Evolutionary conservation across 2,888 invertebrate genomes (phyloP), one percentile per base, ranked within the genome.

Genomic region (Morpho helenor): DNA sequence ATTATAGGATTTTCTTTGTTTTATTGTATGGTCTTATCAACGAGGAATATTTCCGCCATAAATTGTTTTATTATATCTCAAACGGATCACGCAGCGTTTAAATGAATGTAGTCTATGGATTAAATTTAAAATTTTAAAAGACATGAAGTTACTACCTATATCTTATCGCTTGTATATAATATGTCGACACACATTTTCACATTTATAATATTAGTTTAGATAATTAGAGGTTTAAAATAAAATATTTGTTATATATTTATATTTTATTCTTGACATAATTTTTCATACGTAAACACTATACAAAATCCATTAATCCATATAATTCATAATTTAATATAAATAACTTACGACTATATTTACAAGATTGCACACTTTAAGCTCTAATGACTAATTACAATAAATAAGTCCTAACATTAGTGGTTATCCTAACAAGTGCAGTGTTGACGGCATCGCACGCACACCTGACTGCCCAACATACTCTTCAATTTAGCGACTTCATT

Each of bases 401-500:
- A 52, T 52, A 54, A 44, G 45, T 39, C n/a, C 52, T 50, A 47
- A 47, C 41, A 46, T 9, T 16, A 50, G n/a, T n/a, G n/a, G n/a
- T 46, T 44, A 50, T 10, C 40, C 52, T 65, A 61, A 49, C 60
- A 62, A 23, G 51, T 40, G 22, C 62, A 64, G 7, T 64, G 23
- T 23, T 64, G 61, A 0, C 57, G 57, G 47, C 66, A 66, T 10
- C 63, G 54, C 2, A 52, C 52, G 39, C 71, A 71, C 1, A 63
- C 10, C 56, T 66, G 70, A 0, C 73, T 57, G 0, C 74, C 76
- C 9, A 84, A 56, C 31, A 73, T 61, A 0, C 78, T 63, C 54
- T 80, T 79, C 23, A 87, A 57, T 8, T 71, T 67, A 0, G 80
- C 72, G 8, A 84, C 64, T 67, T 84, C 75, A 40, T 75, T 80